Percentiles rank a stretch among this genome's conserved stretches.
Conservation (phyloP, 2,888 invertebrate species). For the Slavum lentiscoides region DNA sequence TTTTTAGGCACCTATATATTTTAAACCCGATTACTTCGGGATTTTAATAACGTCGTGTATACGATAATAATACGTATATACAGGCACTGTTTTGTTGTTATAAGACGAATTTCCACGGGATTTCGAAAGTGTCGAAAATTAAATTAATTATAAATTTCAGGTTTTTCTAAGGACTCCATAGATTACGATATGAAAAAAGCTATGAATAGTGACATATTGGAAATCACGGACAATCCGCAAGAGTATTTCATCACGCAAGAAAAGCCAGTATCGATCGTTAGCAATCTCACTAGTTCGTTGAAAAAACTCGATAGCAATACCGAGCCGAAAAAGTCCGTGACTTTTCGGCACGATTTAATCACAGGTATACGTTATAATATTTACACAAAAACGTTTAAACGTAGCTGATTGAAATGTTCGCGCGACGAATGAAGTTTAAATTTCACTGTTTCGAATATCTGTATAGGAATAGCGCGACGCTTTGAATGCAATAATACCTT, state of each 20-base stretch:
- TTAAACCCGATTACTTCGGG: too few species aligned
- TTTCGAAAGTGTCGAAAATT: not conserved
- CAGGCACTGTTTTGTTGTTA: too few species aligned
- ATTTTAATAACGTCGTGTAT: too few species aligned
- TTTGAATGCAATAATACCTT: too few species aligned
- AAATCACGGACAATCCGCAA: slow-evolving; percentile 40
- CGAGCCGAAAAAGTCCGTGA: slow-evolving; percentile 54
- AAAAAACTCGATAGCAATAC: slow-evolving; percentile 34
- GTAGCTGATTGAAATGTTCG: too few species aligned
- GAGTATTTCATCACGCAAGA: slow-evolving; percentile 45
- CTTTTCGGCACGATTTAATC: slow-evolving; percentile 55
- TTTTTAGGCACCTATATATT: too few species aligned
- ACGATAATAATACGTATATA: too few species aligned
- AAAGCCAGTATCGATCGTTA: slow-evolving; percentile 41
- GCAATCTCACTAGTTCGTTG: slow-evolving; percentile 43
- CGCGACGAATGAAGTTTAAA: too few species aligned
- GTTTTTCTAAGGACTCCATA: slow-evolving; percentile 32
- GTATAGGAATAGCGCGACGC: too few species aligned
- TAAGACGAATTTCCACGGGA: not conserved
- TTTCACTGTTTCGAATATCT: too few species aligned
- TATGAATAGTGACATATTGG: slow-evolving; percentile 32
- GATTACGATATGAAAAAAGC: slow-evolving; percentile 28
- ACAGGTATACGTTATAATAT: slow-evolving; percentile 39
- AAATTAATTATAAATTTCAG: not conserved
- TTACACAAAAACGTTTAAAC: too few species aligned